Evolutionary conservation across 2,888 invertebrate genomes (phyloP), one percentile per base, ranked within the genome.

Genomic region (Lasius platythorax): DNA sequence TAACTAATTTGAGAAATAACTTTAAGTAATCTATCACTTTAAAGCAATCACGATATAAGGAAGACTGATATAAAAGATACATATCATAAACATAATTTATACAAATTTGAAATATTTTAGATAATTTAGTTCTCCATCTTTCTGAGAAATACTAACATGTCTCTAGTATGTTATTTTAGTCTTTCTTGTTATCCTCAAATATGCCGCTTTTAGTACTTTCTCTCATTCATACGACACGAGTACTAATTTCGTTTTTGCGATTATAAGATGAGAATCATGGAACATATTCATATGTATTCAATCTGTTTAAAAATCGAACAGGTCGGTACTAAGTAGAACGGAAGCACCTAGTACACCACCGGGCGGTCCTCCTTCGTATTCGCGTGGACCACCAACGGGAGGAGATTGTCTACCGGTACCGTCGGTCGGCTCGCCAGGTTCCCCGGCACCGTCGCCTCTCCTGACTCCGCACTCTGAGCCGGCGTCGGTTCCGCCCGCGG

Each of bases 401-500:
- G 95, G 94, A 72, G 95, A 94, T 89, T 94, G 94, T 88, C 85
- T 93, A 83, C 94, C 94, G 43, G 95, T 95, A 64, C 94, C 95
- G 46, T 95, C 95, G 68, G 95, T 95, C 33, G 95, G 95, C 68
- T 94, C 94, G 83, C 96, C 97, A 82, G 96, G 97, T 85, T 96
- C 97, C 87, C 96, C 97, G 81, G 96, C 96, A 76, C 96, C 97
- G 5, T 97, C 97, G 53, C 97, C 97, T 28, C 95, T 97, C 86
- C 96, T 97, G 81, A 97, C 97, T 89, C 96, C 97, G 46, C 96
- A 96, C 92, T 97, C 97, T 87, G 97, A 97, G 92, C 93, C 85
- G 89, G 96, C 97, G 12, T 97, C 97, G 18, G 97, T 97, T 87
- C 97, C 97, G 85, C 96, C 97, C 68, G 95, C 95, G 88, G 97